Base-by-base conservation (phyloP, 2,888 invertebrate species). In the Drosophila antonietae region DNA sequence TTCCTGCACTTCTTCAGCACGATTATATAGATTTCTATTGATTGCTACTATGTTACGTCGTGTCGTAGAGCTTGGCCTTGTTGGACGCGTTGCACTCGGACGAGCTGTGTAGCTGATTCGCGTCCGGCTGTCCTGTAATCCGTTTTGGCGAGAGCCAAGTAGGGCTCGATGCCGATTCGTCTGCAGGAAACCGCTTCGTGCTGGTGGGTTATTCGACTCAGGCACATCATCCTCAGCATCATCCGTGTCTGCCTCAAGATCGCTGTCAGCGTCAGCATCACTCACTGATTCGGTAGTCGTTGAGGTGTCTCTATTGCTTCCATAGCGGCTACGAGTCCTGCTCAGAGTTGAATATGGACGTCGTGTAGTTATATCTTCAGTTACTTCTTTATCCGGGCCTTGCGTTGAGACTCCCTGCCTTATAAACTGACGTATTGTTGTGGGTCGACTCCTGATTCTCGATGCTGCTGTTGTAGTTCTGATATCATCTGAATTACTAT, bases 91-190 rank as follows among this genome's bases (percentile, higher is more conserved):
- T 31, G 81, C 79, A 20, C 70, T 60, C 57, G 18, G 80, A 35
- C 56, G 75, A 12, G 28, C 68, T 0, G 39, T 68, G 31, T 71
- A 73, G 15, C 7, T 68, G 0, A 58, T 37, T 5, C 59, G 59
- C n/a, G 43, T 65, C 15, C 39, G 39, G 7, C 49, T 43, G 7
- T n/a, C 44, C 15, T 15, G 15, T 23, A 52, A n/a, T 7, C 10
- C 55, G 15, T 23, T 63, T 15, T 8, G 31, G 20, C 44, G 46
- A 35, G 65, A 4, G 15, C 53, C 55, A 12, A 68, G n/a, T 35
- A 83, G 41, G 0, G 87, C 78, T 3, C 87, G 78, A 64, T 88
- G 87, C 2, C 88, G 79, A 58, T 88, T 89, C 1, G 87, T 85
- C 68, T 85, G 79, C 55, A 80, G 51, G 33, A 83, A 76, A 14